These are phyloP conservation scores for Stramonita haemastoma DNA, from an alignment of 2,888 invertebrate species.

Conservation along the genomic window DNA sequence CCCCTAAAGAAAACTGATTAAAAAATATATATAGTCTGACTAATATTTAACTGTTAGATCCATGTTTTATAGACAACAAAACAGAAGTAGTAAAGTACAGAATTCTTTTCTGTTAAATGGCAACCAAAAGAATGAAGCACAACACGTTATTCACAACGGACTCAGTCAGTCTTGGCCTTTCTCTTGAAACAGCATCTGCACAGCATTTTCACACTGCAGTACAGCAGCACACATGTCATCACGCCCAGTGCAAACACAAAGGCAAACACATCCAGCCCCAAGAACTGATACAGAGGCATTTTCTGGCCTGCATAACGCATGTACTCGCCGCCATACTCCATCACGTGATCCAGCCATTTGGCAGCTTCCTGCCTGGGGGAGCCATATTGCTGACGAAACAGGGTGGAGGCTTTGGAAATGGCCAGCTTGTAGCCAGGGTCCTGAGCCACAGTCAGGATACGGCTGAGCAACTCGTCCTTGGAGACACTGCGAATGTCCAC, in stretches of 20 bases:
- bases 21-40: no score
- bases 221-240: not conserved
- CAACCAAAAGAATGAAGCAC: no score
- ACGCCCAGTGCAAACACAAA: constrained; percentile 8
- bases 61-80: no score
- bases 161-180: not conserved
- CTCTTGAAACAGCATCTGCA: not conserved
- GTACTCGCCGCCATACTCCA: constrained; percentile 16
- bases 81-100: no score
- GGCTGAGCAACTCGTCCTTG: not conserved
- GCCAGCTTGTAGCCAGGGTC: constrained; percentile 12
- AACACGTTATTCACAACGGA: no score
- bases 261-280: not conserved
- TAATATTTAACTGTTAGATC: no score
- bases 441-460: not conserved
- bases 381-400: constrained; percentile 16
- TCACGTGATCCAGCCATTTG: constrained; percentile 28
- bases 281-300: constrained; percentile 19
- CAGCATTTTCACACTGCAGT: not conserved
- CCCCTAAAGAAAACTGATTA: no score
- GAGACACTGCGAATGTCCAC: not conserved
- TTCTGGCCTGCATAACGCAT: constrained; percentile 22
- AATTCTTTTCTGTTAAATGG: no score
- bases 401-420: constrained; percentile 18
- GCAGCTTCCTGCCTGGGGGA: constrained; percentile 1